Evolutionary conservation across 2,797 vertebrate genomes (phyloP).

Genomic region (Phoxinus dragarum): DNA sequence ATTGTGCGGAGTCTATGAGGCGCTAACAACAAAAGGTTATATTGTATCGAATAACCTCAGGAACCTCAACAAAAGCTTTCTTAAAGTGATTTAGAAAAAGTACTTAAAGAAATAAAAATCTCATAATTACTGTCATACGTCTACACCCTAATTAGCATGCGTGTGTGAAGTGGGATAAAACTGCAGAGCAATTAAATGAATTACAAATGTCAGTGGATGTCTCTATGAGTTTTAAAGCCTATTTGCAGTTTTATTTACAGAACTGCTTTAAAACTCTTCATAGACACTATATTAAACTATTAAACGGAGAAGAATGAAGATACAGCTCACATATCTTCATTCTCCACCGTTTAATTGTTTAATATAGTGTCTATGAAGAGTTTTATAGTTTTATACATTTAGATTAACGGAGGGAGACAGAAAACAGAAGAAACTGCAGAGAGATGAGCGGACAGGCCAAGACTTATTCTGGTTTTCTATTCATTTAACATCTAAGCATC

Average conservation of each 20-base stretch:
- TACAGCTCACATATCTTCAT: no score
- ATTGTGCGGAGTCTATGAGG: not conserved
- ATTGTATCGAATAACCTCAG: slow-evolving; percentile 6
- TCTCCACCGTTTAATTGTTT: no score
- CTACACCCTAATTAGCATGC: slow-evolving; percentile 17
- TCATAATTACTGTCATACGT: not conserved
- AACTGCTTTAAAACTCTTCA: not conserved
- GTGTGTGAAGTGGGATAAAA: slow-evolving; percentile 24
- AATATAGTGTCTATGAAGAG: no score
- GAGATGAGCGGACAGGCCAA: not conserved
- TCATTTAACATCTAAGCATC: slow-evolving; percentile 37
- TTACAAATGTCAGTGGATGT: slow-evolving; percentile 27
- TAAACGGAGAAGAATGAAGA: not conserved
- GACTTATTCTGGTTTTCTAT: slow-evolving; percentile 14
- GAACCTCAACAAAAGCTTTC: not conserved
- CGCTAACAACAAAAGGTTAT: not conserved
- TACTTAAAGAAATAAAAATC: not conserved
- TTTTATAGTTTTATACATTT: not conserved
- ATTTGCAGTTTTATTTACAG: not conserved
- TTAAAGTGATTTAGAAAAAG: slow-evolving; percentile 13
- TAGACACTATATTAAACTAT: not conserved
- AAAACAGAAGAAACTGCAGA: not conserved
- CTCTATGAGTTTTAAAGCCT: not conserved
- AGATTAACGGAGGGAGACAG: not conserved
- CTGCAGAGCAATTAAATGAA: not conserved